Evolutionary conservation across 2,888 invertebrate genomes (phyloP).

Genomic region (Acanthosepion lycidas): DNA sequence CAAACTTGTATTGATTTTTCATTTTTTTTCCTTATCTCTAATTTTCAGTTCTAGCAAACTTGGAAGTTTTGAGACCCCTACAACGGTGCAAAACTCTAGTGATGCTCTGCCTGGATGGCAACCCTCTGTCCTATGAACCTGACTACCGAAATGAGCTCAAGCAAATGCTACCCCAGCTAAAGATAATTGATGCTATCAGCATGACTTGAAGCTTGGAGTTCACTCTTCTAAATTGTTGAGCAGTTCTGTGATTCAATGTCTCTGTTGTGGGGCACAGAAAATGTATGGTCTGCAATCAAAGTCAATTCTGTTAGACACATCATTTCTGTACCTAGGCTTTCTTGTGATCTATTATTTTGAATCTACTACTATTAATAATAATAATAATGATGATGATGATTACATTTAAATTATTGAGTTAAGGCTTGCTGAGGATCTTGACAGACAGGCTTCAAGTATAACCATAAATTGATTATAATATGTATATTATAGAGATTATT

Average conservation of each 20-base stretch:
- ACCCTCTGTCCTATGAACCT: conserved; percentile 50
- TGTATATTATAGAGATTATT: too few relatives aligned
- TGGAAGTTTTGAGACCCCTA: conserved; percentile 49
- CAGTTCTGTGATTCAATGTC: neutral
- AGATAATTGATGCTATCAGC: neutral
- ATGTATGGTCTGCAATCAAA: neutral
- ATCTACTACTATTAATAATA: neutral
- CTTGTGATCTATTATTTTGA: neutral
- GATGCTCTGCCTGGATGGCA: conserved; percentile 50
- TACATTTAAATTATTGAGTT: neutral
- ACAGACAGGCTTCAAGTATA: neutral
- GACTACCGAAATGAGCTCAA: neutral
- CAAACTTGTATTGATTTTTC: neutral
- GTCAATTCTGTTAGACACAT: neutral
- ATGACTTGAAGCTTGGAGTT: neutral
- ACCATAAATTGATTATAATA: neutral
- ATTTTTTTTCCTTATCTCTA: conserved; percentile 35
- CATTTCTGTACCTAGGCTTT: neutral
- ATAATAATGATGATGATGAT: neutral
- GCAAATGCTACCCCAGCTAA: conserved; percentile 33
- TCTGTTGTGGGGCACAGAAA: conserved; percentile 25
- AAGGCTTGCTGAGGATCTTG: neutral
- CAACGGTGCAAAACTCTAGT: conserved; percentile 51
- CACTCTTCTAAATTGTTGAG: neutral
- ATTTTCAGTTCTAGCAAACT: conserved; percentile 50